Evolutionary conservation across 2,888 invertebrate species (phyloP).

Genomic region (Encarsia formosa): DNA sequence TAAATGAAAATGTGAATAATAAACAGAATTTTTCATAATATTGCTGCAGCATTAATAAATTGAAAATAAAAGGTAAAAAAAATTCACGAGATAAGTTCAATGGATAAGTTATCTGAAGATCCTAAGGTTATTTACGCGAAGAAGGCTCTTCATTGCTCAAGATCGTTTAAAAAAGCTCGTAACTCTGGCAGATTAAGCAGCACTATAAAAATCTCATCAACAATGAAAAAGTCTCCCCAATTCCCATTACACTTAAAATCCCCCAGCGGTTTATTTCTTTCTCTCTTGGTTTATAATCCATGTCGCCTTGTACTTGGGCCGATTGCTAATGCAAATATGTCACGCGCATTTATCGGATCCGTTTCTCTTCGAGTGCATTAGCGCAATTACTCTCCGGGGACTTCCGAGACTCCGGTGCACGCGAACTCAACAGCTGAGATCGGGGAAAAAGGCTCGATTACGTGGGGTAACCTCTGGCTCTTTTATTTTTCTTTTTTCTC

Average conservation of each 20-base stretch:
- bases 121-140: background rate
- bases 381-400: conserved; percentile 32
- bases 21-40: too few species aligned
- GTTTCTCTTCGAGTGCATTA: conserved; percentile 31
- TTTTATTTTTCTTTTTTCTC: background rate
- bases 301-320: conserved; percentile 10
- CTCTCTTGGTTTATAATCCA: background rate
- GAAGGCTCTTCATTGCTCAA: background rate
- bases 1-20: too few species aligned
- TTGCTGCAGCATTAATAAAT: too few species aligned
- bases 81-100: too few species aligned
- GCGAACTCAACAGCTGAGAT: background rate
- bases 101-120: too few species aligned
- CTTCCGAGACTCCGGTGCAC: conserved; percentile 6
- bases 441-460: too few species aligned
- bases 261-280: background rate
- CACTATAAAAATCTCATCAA: background rate
- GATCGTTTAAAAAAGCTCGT: background rate
- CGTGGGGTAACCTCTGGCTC: background rate
- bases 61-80: too few species aligned
- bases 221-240: background rate
- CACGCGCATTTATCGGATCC: conserved; percentile 31
- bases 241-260: too few species aligned
- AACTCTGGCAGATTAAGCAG: background rate
- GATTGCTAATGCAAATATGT: conserved; percentile 33